Base-by-base conservation (phyloP, 2,113 vertebrate species). In the Chamaea fasciata region DNA sequence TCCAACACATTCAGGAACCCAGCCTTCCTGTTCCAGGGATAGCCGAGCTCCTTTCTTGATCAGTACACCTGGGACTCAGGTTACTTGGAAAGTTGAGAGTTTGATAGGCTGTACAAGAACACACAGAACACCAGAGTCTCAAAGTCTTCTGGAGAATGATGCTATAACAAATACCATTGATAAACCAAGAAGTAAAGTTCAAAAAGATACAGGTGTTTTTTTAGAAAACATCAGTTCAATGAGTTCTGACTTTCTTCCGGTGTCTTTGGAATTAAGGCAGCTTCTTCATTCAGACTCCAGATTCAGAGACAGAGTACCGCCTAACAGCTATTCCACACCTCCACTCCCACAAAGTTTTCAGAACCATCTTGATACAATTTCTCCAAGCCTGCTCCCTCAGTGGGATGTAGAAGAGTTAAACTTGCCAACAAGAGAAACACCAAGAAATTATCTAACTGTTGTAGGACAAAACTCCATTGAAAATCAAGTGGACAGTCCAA, bases 221-320 rank as follows among this genome's bases (percentile, higher is more conserved):
- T 79, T 82, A 4, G 81, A 52, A 88, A 81, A 10, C 24, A 13
- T 52, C 27, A 24, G 12, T 68, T 83, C 20, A 2, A 2, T 39
- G 11, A 90, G 24, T 76, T 94, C 92, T 71, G 73, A 83, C 46
- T 86, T 94, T 27, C 19, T 93, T 74, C 60, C 76, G 78, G 26
- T 23, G 37, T 69, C 96, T 93, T 94, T 95, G 62, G 94, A 97
- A 86, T 89, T 92, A 59, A 65, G 55, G 50, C 70, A 92, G 9
- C 37, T 85, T 78, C 68, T 92, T 87, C 59, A 57, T 76, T 88
- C 80, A 67, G 69, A 68, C 37, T 78, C 60, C 55, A 70, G 95
- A 75, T 41, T 78, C 46, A 52, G 35, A 75, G 42, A 28, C 35
- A 82, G 35, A 1, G 0, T 64, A 42, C 31, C 47, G 42, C 78